A percentile compares a stretch with the other conserved stretches of the same genome.
Evolutionary conservation across 2,888 invertebrate species (phyloP).

Genomic region (Agapetus fuscipes): DNA sequence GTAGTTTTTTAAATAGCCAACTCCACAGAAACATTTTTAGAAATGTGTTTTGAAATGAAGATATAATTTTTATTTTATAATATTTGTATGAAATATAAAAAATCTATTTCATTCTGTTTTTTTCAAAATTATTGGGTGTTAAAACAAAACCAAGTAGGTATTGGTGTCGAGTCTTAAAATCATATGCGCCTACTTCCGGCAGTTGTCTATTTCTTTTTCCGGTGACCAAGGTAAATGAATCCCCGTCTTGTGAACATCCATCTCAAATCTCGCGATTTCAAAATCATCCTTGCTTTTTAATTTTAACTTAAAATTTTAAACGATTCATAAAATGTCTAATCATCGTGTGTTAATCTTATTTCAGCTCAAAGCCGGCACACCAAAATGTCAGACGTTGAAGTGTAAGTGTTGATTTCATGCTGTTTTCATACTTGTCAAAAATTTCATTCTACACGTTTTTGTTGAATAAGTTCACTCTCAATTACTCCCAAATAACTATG

Average conservation of each 20-base stretch:
- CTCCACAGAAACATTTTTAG: too few relatives aligned
- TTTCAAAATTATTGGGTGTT: too few relatives aligned
- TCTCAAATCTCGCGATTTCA: constrained; percentile 34
- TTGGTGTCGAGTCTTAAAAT: too few relatives aligned
- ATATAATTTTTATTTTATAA: too few relatives aligned
- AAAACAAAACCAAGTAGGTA: too few relatives aligned
- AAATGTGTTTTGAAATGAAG: too few relatives aligned
- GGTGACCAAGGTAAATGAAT: constrained; percentile 45
- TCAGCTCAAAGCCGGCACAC: constrained; percentile 30
- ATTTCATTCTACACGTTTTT: constrained; percentile 20
- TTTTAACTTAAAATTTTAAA: neutral
- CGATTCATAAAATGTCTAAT: constrained; percentile 26
- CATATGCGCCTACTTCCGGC: too few relatives aligned
- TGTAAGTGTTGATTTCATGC: constrained; percentile 51
- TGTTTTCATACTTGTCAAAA: constrained; percentile 12
- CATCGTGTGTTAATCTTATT: constrained; percentile 35
- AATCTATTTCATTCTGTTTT: too few relatives aligned
- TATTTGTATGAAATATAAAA: too few relatives aligned
- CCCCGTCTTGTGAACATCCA: constrained; percentile 31
- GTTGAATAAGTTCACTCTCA: too few relatives aligned
- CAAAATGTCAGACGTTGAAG: constrained; percentile 75
- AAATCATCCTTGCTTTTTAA: constrained; percentile 27
- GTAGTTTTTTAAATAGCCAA: too few relatives aligned
- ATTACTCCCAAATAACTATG: too few relatives aligned
- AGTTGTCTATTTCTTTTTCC: constrained; percentile 35